Evolutionary conservation across 2,888 invertebrate genomes (phyloP).

Genomic region (Calameuta pallipes): DNA sequence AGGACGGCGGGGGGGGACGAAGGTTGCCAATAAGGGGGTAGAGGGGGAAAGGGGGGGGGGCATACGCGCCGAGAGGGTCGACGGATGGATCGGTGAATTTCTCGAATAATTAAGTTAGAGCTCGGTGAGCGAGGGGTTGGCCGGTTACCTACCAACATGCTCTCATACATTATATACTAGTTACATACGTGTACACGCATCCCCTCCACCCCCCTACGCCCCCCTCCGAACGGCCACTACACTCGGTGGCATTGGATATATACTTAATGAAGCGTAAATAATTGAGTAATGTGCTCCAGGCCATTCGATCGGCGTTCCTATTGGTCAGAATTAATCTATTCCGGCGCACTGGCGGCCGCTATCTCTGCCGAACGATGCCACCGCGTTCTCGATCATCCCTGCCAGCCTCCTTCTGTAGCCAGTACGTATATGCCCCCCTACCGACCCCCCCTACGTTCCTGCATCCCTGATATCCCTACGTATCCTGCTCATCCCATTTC

Average conservation of each 20-base stretch:
- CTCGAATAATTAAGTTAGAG: constrained; percentile 67
- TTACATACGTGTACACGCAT: constrained; percentile 45
- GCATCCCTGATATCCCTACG: too few species aligned
- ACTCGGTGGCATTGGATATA: constrained; percentile 65
- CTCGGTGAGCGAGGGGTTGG: constrained; percentile 48
- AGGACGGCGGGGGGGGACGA: background rate
- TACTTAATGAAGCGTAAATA: constrained; percentile 67
- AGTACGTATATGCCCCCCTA: too few species aligned
- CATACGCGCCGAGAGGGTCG: constrained; percentile 21
- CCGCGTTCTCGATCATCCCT: background rate
- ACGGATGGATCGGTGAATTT: constrained; percentile 62
- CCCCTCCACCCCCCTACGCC: constrained; percentile 34
- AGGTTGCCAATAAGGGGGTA: constrained; percentile 20
- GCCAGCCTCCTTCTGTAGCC: too few species aligned
- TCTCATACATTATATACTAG: constrained; percentile 62
- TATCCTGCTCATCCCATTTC: too few species aligned
- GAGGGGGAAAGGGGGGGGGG: constrained; percentile 11
- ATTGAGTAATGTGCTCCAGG: constrained; percentile 67
- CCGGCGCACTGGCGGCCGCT: constrained; percentile 63
- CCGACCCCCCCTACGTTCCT: too few species aligned
- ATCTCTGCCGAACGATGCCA: constrained; percentile 31
- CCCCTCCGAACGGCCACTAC: constrained; percentile 42
- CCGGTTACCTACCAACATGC: constrained; percentile 64
- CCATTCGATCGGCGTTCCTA: constrained; percentile 65
- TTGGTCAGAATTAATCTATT: constrained; percentile 67